Evolutionary conservation across 2,797 vertebrate genomes (phyloP), one percentile per base, ranked within the genome.

Genomic region (Enteromius trimaculatus): DNA sequence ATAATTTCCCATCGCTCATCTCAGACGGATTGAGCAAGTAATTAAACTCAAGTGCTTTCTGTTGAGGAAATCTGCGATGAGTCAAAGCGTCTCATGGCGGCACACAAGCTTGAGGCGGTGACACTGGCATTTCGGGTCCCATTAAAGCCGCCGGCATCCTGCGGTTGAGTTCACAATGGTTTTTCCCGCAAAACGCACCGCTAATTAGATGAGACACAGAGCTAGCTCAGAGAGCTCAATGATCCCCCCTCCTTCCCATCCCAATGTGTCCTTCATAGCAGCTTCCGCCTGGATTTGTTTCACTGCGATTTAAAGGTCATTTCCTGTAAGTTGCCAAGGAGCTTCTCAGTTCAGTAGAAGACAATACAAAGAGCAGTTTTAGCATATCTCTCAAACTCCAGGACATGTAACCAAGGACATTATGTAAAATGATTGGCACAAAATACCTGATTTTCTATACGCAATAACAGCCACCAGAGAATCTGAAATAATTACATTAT

Each of bases 121-220:
- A 49, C 68, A 53, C 66, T 83, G 82, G 72, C 84, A 82, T 83
- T 83, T 53, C n/a, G 37, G 82, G 51, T 82, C 74, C 64, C 19
- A 69, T 81, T 21, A 81, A 69, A 83, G 44, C 77, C 74, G 29
- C 6, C 53, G 5, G 58, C 53, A 76, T 51, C 84, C 81, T 78
- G 60, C 47, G 92, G 90, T 91, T 89, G 90, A 92, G 93, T 93
- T 94, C 92, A 91, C 88, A 71, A 87, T 89, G 84, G 90, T 88
- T 92, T 64, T 92, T 92, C 91, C 85, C 85, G 93, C 92, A 93
- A 94, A 94, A 95, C 92, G 87, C 86, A 90, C 91, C 89, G 89
- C 94, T 94, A 94, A 95, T 95, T 95, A 95, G 83, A 82, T 85
- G 60, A 88, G 85, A 87, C 86, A 86, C 85, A 85, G 75, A 87